Percentiles rank a stretch among this genome's conserved stretches.
Conservation (phyloP, 2,797 vertebrate species). For the Poecilia velifera region DNA sequence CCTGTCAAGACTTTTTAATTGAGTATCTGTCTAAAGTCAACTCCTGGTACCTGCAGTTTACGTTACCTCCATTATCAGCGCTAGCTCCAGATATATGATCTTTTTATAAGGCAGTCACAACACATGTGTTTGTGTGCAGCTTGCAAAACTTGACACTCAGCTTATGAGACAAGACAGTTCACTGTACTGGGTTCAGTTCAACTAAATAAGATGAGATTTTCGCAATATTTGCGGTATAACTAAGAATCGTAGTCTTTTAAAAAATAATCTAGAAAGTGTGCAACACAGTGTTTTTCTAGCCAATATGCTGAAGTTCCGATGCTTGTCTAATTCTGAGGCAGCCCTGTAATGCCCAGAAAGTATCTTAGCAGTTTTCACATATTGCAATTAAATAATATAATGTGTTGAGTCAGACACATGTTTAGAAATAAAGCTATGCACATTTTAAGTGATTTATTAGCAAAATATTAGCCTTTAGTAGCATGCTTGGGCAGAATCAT, state of each 20-base stretch:
- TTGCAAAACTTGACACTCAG: background rate
- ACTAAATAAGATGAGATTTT: background rate
- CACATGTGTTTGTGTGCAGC: background rate
- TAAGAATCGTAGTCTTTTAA: background rate
- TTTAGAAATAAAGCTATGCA: background rate
- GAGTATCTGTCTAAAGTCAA: background rate
- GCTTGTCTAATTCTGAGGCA: background rate
- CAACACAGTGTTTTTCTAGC: background rate
- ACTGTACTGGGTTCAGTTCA: background rate
- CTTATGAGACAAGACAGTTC: background rate
- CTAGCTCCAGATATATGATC: background rate
- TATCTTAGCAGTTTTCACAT: background rate
- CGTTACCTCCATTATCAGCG: background rate
- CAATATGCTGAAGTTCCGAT: background rate
- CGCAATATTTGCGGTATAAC: background rate
- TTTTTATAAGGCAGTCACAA: background rate
- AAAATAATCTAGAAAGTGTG: background rate
- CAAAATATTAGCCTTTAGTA: too few species aligned
- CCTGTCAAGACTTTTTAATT: background rate
- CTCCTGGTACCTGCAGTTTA: background rate
- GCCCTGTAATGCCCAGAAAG: background rate
- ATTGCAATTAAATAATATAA: background rate
- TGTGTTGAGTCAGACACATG: too few species aligned
- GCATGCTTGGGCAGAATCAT: too few species aligned
- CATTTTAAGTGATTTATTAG: background rate